A percentile compares a stretch with the other conserved stretches of the same genome.
phyloP scores from a whole-genome alignment of 2,888 invertebrate genomes.

The Drosophila meridiana region DNA sequence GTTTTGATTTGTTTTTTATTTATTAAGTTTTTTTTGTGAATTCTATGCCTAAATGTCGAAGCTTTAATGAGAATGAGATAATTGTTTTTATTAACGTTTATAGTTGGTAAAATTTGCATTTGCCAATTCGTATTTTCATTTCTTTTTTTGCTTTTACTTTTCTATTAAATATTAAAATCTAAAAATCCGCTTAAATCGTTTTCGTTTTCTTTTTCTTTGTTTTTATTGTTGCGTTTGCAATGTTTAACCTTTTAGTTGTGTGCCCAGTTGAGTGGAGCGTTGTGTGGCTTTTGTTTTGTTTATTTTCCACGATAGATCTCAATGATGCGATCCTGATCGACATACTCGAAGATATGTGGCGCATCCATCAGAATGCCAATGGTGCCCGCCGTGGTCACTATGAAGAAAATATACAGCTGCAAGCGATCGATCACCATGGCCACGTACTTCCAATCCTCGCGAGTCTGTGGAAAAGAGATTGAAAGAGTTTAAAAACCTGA shows the following conservation, averaged over 20 bases:
- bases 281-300: constrained; percentile 76
- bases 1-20: constrained; percentile 7
- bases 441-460: constrained; percentile 99
- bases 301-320: constrained; percentile 97
- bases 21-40: constrained; percentile 19
- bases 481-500: background rate
- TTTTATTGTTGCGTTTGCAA: constrained; percentile 83
- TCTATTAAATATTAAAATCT: constrained; percentile 64
- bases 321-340: constrained; percentile 97
- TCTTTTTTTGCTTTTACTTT: constrained; percentile 13
- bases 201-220: constrained; percentile 27
- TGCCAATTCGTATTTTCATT: constrained; percentile 22
- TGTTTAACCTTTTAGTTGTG: constrained; percentile 78
- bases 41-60: constrained; percentile 58
- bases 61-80: constrained; percentile 50
- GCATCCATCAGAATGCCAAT: constrained; percentile 98
- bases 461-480: constrained; percentile 88
- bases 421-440: constrained; percentile 99
- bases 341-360: constrained; percentile 98
- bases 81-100: constrained; percentile 36
- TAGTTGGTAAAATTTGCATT: constrained; percentile 25
- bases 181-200: constrained; percentile 69
- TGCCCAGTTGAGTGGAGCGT: constrained; percentile 7
- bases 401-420: constrained; percentile 97
- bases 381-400: constrained; percentile 97